Evolutionary conservation across 2,113 vertebrate species (phyloP).

Genomic region (Apodemus speciosus): DNA sequence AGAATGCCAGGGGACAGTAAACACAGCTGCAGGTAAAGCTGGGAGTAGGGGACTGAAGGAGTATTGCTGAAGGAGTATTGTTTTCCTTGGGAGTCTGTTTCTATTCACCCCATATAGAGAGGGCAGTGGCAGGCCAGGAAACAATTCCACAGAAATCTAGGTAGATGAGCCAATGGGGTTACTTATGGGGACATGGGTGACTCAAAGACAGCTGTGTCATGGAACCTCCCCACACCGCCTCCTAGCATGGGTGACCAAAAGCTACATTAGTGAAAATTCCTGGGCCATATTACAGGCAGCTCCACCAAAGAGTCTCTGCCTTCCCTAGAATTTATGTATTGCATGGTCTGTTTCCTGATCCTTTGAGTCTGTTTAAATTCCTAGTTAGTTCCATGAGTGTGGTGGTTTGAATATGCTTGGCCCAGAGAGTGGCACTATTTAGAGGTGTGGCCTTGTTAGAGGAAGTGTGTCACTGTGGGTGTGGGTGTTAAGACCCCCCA

Average conservation of each 20-base stretch:
- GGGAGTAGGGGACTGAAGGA: not conserved
- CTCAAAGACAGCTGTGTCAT: not conserved
- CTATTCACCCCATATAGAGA: not conserved
- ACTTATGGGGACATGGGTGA: not conserved
- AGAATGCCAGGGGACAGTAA: not conserved
- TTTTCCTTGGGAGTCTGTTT: not conserved
- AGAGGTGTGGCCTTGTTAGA: too few relatives aligned
- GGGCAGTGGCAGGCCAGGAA: not conserved
- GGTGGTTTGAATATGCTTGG: too few relatives aligned
- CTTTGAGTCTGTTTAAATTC: not conserved
- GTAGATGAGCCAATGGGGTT: not conserved
- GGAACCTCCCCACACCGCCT: not conserved
- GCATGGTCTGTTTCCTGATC: not conserved
- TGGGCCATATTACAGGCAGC: not conserved
- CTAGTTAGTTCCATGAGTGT: not conserved
- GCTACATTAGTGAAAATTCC: not conserved
- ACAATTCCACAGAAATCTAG: not conserved
- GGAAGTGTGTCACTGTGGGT: too few relatives aligned
- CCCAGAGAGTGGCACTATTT: too few relatives aligned
- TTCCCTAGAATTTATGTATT: not conserved
- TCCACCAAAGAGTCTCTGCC: too few relatives aligned
- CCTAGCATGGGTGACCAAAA: not conserved
- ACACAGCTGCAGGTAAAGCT: fast-evolving
- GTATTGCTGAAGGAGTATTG: not conserved
- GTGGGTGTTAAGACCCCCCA: too few relatives aligned